phyloP scores from a whole-genome alignment of 2,888 invertebrate species.

The Artemia sinica region DNA sequence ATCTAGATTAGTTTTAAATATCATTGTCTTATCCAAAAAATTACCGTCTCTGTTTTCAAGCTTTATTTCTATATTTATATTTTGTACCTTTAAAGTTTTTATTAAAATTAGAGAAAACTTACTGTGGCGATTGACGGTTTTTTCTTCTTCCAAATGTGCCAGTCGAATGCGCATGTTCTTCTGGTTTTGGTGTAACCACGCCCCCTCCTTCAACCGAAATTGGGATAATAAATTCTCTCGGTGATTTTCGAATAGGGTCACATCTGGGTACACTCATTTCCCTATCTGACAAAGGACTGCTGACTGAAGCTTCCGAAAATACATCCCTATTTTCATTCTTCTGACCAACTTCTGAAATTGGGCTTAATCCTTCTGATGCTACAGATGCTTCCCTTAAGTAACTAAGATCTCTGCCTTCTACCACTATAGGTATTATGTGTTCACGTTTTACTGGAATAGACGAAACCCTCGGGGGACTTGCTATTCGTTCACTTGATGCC shows the following conservation, averaged over 20 bases:
- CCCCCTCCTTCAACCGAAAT: constrained; percentile 80
- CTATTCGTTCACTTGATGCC: constrained; percentile 15
- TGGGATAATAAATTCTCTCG: constrained; percentile 79
- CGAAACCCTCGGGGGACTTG: background rate
- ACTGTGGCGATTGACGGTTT: background rate
- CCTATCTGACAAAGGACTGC: constrained; percentile 8
- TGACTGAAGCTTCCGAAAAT: background rate
- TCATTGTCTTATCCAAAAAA: too few species aligned
- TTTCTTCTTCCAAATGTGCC: constrained; percentile 17
- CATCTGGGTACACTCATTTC: constrained; percentile 15
- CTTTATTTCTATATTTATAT: too few species aligned
- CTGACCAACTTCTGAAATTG: too few species aligned
- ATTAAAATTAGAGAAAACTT: too few species aligned
- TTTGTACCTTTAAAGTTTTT: too few species aligned
- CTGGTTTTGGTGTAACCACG: constrained; percentile 47
- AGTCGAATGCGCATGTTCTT: constrained; percentile 23
- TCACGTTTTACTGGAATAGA: constrained; percentile 32
- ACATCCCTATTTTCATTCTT: too few species aligned
- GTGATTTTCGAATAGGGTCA: constrained; percentile 68
- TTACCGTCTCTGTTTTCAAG: too few species aligned
- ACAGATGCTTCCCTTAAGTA: constrained; percentile 10
- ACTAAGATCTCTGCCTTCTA: constrained; percentile 30
- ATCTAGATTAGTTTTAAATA: too few species aligned
- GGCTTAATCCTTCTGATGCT: background rate
- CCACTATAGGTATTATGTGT: constrained; percentile 47